Evolutionary conservation across 2,888 invertebrate genomes (phyloP), one percentile per base, ranked within the genome.

Genomic region (Cremastobaeus sp.): DNA sequence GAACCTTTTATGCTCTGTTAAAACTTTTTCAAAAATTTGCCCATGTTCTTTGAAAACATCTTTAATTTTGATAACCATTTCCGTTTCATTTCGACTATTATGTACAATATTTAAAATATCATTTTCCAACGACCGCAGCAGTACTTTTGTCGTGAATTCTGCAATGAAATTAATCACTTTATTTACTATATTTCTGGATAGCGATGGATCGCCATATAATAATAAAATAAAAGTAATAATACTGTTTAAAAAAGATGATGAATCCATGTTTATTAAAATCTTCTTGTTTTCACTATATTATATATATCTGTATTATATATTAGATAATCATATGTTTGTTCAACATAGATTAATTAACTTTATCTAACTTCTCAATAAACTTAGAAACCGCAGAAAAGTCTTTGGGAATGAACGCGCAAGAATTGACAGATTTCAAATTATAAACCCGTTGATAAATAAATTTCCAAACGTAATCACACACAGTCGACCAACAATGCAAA

Each of bases 101-200:
- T 47, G 15, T 30, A 68, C 54, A 39, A 68, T 55, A 15, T 47
- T 30, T 4, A 57, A 15, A 32, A 73, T 45, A 3, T 62, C 55
- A 12, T 62, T 62, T 60, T 73, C 30, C 12, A 73, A 18, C 0
- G 68, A 73, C n/a, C 35, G 34, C 6, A 68, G 28, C n/a, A 68
- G 52, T 45, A 11, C 18, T 17, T 25, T n/a, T 30, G 3, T 32
- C 43, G 37, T 35, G 6, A 68, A 73, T 15, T 57, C 25, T 8
- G 20, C 11, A 11, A 74, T 30, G 39, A 62, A 73, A 54, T 25
- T 2, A 18, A 54, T 32, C 12, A 73, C 43, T n/a, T 32, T 62
- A 21, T 62, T 30, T 21, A 73, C 73, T 14, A 73, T 57, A 2
- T 55, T 55, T 34, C 68, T n/a, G 2, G 68, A 14, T 50, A 73